Conservation (phyloP, 2,888 invertebrate genomes). For the Chloromyia formosa region DNA sequence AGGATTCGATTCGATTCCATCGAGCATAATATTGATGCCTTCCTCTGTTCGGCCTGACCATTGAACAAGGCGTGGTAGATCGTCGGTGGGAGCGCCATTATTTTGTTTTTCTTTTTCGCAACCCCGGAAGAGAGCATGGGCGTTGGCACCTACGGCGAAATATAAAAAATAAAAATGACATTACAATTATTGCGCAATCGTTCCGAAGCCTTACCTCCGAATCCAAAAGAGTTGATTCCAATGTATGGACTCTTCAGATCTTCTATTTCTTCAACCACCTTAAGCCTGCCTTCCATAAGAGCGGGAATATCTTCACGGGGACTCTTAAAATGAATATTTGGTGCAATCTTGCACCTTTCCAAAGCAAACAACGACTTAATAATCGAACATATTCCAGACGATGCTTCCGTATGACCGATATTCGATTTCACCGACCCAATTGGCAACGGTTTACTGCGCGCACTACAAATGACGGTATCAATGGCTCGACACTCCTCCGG, state of each 20-base stretch:
- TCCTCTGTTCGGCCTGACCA: slow-evolving; percentile 84
- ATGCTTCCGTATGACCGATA: slow-evolving; percentile 91
- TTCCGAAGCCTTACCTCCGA: slow-evolving; percentile 73
- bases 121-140: slow-evolving; percentile 61
- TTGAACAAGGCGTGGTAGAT: slow-evolving; percentile 76
- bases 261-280: slow-evolving; percentile 78
- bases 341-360: slow-evolving; percentile 81
- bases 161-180: not conserved
- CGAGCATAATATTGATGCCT: slow-evolving; percentile 72
- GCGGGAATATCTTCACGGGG: slow-evolving; percentile 72
- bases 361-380: slow-evolving; percentile 85
- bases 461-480: slow-evolving; percentile 79
- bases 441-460: slow-evolving; percentile 77
- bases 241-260: slow-evolving; percentile 78
- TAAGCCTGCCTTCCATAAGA: slow-evolving; percentile 70
- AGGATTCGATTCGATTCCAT: slow-evolving; percentile 70
- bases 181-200: not conserved
- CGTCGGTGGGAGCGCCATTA: slow-evolving; percentile 70
- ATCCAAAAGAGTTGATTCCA: slow-evolving; percentile 92
- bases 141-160: slow-evolving; percentile 68
- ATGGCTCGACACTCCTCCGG: slow-evolving; percentile 90
- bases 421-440: slow-evolving; percentile 95
- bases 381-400: slow-evolving; percentile 82
- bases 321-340: slow-evolving; percentile 81
- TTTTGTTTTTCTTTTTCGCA: slow-evolving; percentile 63